phyloP scores from a whole-genome alignment of 64 coral and sea anemone species.

The Anthopleura sola region DNA sequence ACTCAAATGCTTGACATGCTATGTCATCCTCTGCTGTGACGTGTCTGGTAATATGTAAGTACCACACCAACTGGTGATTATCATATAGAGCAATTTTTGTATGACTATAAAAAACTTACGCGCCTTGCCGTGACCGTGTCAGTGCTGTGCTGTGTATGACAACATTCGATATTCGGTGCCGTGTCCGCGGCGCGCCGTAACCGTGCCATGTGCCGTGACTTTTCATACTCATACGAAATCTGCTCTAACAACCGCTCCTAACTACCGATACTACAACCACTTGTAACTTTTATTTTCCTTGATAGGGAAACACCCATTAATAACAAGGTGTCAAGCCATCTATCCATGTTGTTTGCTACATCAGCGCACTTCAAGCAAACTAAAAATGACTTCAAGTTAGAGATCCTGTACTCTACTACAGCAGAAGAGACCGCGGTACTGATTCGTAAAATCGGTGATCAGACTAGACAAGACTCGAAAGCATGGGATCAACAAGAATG shows the following conservation, averaged over 20 bases:
- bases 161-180: too few species aligned
- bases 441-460: conserved; percentile 67
- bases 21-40: conserved; percentile 42
- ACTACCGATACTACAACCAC: too few species aligned
- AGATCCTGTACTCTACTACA: conserved; percentile 49
- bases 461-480: conserved; percentile 45
- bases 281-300: neutral
- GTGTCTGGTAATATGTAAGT: neutral
- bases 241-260: too few species aligned
- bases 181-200: too few species aligned
- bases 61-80: neutral
- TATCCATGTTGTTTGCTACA: conserved; percentile 66
- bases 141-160: too few species aligned
- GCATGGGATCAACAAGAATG: conserved; percentile 75
- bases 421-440: conserved; percentile 50
- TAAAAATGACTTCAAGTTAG: conserved; percentile 47
- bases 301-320: neutral
- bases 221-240: too few species aligned
- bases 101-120: too few species aligned
- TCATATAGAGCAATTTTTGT: too few species aligned
- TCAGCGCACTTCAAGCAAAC: conserved; percentile 48
- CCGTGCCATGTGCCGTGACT: too few species aligned
- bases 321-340: conserved; percentile 3
- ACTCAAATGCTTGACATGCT: conserved; percentile 68
- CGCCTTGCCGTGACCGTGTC: too few species aligned